Evolutionary conservation across 2,888 invertebrate genomes (phyloP), one percentile per base, ranked within the genome.

Genomic region (Caenorhabditis virilis): DNA sequence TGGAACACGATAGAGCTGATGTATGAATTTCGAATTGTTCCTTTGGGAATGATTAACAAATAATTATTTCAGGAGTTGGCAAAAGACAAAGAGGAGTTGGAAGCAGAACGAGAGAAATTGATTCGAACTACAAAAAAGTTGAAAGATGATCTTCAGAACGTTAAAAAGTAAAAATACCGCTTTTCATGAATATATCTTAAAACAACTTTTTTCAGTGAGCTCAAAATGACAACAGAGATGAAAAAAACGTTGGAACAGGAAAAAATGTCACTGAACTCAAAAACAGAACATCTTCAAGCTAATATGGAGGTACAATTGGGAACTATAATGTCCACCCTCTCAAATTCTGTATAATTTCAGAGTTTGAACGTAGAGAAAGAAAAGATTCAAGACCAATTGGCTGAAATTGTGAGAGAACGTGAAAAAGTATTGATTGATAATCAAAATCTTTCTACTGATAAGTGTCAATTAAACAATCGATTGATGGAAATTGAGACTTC

Each of bases 51-150:
- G 7, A 16, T 9, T 6, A 46, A 13, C 11, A 16, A 3, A 15
- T 2, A 7, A 27, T 30, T 46, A 23, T 49, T 49, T 35, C 35
- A 76, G 78, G 75, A 85, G 54, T 72, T 86, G 48, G 84, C 83
- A 52, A 79, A 76, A 42, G 60, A 85, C 25, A 85, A 85, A 57
- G 78, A 79, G 22, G 85, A 85, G 70, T 74, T 86, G 46, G 85
- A 85, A 69, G 82, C 82, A 38, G 86, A 86, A 59, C 83, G 85
- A 59, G 75, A 77, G 22, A 85, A 84, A 57, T 71, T 86, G 73
- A 85, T 85, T 56, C 61, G 78, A 18, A 83, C 84, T 42, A 83
- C 84, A n/a, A 76, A 81, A 39, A 85, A 85, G 51, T 78, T 86
- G 61, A 83, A 83, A 59, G 82, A 83, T 49, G 85, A 86, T 60